Evolutionary conservation across 2,888 invertebrate genomes (phyloP), one percentile per base, ranked within the genome.

Genomic region (Tanypteryx hageni): DNA sequence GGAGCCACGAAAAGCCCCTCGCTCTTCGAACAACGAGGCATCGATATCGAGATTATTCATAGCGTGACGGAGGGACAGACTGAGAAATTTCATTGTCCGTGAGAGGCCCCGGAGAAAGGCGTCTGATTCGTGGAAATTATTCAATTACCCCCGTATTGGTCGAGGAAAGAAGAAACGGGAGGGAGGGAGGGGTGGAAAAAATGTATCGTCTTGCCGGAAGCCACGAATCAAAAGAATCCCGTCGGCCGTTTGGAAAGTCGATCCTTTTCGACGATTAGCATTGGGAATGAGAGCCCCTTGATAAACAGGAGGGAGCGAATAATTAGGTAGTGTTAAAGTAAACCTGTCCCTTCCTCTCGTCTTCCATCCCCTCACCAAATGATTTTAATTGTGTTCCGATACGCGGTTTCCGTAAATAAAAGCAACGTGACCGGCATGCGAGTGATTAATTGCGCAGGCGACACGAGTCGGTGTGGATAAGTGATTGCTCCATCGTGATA

Each of bases 371-470:
- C 44, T 44, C 44, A 44, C 44, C 76, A 11, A 1, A 27, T 22
- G 76, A 76, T 76, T 76, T 27, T 76, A 76, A 76, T 76, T 76
- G 76, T 76, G 76, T 27, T 76, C 76, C 27, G 76, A 76, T 76
- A 76, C 76, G 22, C 22, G 76, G 76, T 76, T 76, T 76, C 76
- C 76, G 76, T 76, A 76, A 76, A 76, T 76, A 76, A 76, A 76
- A 27, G 76, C 76, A 76, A 76, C 76, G 76, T 76, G 76, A 76
- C 22, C 22, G 76, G 22, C 76, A 76, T 76, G 76, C 22, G 27
- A 76, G 76, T 76, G 76, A 76, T 76, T 76, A 22, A 76, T 13
- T 76, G 76, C 22, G 22, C 0, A 27, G 76, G 10, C 27, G 76
- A 76, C 76, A 76, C 27, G 76, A 27, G 76, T 76, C 76, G 76